Conservation (phyloP, 64 coral and sea anemone species). For the Dendronephthya gigantea region DNA sequence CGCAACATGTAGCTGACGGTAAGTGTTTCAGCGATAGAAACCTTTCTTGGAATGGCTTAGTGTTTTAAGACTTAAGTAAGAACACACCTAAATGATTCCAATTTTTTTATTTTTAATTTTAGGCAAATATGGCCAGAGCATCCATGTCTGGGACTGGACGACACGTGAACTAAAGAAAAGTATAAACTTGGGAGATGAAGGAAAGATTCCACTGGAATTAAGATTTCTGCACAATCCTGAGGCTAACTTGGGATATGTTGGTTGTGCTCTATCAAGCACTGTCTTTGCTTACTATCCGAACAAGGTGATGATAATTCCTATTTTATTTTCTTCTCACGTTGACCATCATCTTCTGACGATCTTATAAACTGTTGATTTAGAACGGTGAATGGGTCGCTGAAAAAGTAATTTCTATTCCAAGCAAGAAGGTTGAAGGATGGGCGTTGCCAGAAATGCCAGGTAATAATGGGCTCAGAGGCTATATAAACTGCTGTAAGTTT, state of each 20-base stretch:
- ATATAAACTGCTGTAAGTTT: too few relatives aligned
- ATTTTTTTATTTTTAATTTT: neutral
- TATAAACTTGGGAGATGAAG: constrained; percentile 57
- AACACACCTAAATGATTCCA: too few relatives aligned
- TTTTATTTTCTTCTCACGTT: too few relatives aligned
- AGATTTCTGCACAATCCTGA: constrained; percentile 81
- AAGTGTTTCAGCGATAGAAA: neutral
- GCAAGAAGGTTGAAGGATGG: constrained; percentile 91
- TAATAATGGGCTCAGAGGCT: too few relatives aligned
- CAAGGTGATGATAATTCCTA: constrained; percentile 15
- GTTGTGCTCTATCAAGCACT: constrained; percentile 57
- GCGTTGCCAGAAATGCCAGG: constrained; percentile 92
- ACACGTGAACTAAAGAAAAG: constrained; percentile 39
- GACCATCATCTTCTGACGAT: neutral
- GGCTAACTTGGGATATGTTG: constrained; percentile 64
- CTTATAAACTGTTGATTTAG: constrained; percentile 17
- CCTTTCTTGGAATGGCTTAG: neutral
- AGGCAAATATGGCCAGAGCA: constrained; percentile 64
- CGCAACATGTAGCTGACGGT: constrained; percentile 59
- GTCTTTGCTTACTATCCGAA: constrained; percentile 73
- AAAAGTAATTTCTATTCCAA: constrained; percentile 65
- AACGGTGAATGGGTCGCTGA: constrained; percentile 50
- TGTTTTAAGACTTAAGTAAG: too few relatives aligned
- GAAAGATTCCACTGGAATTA: constrained; percentile 77
- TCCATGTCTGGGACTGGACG: constrained; percentile 27